Base-by-base conservation (phyloP, 2,797 vertebrate genomes). In the Gymnocypris eckloni region DNA sequence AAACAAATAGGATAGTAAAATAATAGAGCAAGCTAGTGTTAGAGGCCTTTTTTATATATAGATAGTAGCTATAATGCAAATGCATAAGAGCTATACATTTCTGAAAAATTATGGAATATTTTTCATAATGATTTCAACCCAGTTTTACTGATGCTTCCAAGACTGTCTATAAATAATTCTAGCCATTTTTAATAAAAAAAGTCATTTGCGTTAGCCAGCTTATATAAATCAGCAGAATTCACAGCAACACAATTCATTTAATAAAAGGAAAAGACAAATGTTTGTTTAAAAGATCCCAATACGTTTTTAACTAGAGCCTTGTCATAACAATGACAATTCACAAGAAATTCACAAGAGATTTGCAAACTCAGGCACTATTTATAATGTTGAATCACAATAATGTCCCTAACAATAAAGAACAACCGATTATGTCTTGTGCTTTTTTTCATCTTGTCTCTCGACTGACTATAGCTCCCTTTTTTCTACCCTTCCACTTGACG, bases 391-490 rank as follows among this genome's bases (percentile, higher is more conserved):
- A 83, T 90, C 85, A 86, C 72, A 88, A 71, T 88, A 85, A 89
- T 75, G 78, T 66, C 45, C 50, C 16, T 82, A 88, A 85, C 86
- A 89, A 86, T 90, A 82, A 43, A 54, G 82, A 86, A 82, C 81
- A 79, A 84, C 83, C 64, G 86, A 87, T 89, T 86, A 80, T 81
- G 84, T 82, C 83, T 89, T 54, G 77, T 79, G 77, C 66, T 43
- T 95, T 95, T 94, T 94, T 94, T 93, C 91, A 94, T 92, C 93
- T 93, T 92, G 89, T 92, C 91, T 92, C 90, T 86, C 90, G 25
- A 39, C 69, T 87, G 90, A 88, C 90, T 90, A 90, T 88, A 91
- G 90, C 92, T 93, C 93, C 88, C 86, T 84, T 78, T 91, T 93
- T 93, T 93, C 92, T 92, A 90, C 92, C 92, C 93, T 90, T 93